A percentile compares a stretch with the other conserved stretches of the same genome.
Conservation (phyloP, 1,140 invertebrate species). For the Hycleus phaleratus region DNA sequence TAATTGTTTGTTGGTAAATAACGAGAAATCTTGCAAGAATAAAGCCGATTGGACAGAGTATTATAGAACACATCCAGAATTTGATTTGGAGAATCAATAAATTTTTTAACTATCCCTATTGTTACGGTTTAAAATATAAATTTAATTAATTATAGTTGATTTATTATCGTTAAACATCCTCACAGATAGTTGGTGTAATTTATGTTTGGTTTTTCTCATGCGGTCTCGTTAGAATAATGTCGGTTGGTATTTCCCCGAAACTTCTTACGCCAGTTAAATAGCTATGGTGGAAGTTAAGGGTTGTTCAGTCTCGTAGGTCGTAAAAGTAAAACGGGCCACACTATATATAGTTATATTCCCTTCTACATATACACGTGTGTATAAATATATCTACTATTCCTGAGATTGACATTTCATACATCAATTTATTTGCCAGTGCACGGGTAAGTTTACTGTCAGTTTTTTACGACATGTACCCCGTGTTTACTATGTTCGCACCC, state of each 20-base stretch:
- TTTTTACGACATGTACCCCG: constrained; percentile 19
- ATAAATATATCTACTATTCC: constrained; percentile 7
- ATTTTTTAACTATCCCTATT: too few relatives aligned
- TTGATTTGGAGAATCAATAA: neutral
- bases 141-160: too few relatives aligned
- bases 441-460: constrained; percentile 18
- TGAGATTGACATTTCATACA: constrained; percentile 30
- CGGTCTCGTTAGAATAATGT: too few relatives aligned
- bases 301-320: neutral
- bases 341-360: constrained; percentile 1
- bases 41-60: constrained; percentile 7
- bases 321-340: constrained; percentile 10
- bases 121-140: too few relatives aligned
- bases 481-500: constrained; percentile 2
- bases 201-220: too few relatives aligned
- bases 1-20: constrained; percentile 6
- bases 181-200: too few relatives aligned
- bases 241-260: too few relatives aligned
- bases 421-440: constrained; percentile 22
- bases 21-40: neutral
- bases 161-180: too few relatives aligned
- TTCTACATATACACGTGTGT: constrained; percentile 5
- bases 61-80: constrained; percentile 7
- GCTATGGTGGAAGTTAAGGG: too few relatives aligned
- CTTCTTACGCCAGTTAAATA: too few relatives aligned